A percentile compares a stretch with the other conserved stretches of the same genome.
These are phyloP conservation scores for Spermophilus dauricus DNA, from an alignment of 2,113 vertebrate species.

Conservation along the genomic window DNA sequence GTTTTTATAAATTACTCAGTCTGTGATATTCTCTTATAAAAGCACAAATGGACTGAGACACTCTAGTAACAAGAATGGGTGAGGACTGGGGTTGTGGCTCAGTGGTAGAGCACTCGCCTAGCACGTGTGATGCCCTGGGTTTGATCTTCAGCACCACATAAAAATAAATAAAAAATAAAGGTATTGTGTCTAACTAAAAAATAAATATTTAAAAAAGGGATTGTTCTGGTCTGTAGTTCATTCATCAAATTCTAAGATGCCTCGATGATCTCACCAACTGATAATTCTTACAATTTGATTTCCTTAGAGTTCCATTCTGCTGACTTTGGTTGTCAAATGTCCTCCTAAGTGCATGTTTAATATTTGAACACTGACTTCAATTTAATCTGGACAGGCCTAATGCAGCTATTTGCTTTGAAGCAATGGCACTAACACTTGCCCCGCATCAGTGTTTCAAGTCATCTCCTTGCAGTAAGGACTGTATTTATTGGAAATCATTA, in stretches of 20 bases:
- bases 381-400: slow-evolving; percentile 67
- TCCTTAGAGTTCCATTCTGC: slow-evolving; percentile 47
- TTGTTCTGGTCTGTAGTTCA: neutral
- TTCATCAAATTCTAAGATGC: neutral
- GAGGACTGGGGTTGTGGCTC: no score
- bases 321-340: slow-evolving; percentile 58
- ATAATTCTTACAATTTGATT: neutral
- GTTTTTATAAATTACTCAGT: neutral
- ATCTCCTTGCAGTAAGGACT: neutral
- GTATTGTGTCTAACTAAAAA: no score
- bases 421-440: neutral
- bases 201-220: no score
- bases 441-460: slow-evolving; percentile 44
- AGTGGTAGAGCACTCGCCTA: no score
- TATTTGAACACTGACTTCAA: slow-evolving; percentile 65
- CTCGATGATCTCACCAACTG: neutral
- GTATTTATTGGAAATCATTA: slow-evolving; percentile 11
- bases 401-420: slow-evolving; percentile 37
- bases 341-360: slow-evolving; percentile 59
- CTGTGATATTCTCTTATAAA: neutral
- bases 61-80: neutral
- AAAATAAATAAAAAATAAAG: no score
- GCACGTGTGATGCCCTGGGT: no score
- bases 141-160: no score
- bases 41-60: neutral